phyloP scores from a whole-genome alignment of 2,797 vertebrate genomes.

The Hybognathus amarus region DNA sequence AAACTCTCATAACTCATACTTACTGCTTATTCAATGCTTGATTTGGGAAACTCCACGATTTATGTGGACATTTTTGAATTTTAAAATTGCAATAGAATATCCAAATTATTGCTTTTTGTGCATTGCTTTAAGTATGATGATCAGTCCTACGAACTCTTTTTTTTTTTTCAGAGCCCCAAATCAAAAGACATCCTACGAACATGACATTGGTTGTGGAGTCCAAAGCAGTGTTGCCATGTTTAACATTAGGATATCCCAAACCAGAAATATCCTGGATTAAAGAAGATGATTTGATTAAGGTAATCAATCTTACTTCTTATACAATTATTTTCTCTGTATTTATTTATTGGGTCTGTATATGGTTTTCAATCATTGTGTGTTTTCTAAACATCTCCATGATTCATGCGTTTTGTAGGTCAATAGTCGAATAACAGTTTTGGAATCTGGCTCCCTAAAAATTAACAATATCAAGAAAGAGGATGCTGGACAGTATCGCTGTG shows the following conservation, averaged over 20 bases:
- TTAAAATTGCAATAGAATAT: neutral
- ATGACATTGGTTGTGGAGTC: constrained; percentile 89
- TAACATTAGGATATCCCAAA: constrained; percentile 94
- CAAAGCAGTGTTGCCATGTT: constrained; percentile 93
- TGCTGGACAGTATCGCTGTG: constrained; percentile 92
- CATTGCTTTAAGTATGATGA: neutral
- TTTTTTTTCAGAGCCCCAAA: constrained; percentile 88
- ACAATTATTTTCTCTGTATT: neutral
- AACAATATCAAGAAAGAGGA: constrained; percentile 93
- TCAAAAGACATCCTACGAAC: constrained; percentile 90
- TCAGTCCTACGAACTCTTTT: neutral
- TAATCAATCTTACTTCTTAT: constrained; percentile 55
- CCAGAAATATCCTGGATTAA: constrained; percentile 96
- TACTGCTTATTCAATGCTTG: neutral
- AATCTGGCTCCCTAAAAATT: constrained; percentile 93
- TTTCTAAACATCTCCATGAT: neutral
- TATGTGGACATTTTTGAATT: neutral
- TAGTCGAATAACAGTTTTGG: constrained; percentile 87
- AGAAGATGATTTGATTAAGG: constrained; percentile 89
- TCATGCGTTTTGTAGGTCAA: constrained; percentile 77
- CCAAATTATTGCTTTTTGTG: neutral
- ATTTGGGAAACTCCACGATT: no score
- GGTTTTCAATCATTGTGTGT: neutral
- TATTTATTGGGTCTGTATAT: neutral
- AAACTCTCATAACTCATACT: neutral